phyloP scores from a whole-genome alignment of 2,113 vertebrate genomes.

The Chloropsis cyanopogon region DNA sequence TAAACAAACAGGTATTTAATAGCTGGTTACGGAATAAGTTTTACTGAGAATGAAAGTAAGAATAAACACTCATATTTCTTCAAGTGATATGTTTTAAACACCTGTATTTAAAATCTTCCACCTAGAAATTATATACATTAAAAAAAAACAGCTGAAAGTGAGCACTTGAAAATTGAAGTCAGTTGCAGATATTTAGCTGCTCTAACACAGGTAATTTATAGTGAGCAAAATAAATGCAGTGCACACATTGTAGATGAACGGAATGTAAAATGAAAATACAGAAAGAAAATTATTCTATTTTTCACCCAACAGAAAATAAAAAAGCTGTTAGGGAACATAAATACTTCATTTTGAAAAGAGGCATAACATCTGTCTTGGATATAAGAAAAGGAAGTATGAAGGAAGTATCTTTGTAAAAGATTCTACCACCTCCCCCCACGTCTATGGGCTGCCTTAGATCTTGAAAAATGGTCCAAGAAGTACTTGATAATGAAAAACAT shows the following conservation, averaged over 20 bases:
- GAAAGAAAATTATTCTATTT: not conserved
- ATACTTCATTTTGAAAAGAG: not conserved
- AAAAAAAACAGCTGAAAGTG: not conserved
- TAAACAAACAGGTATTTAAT: not conserved
- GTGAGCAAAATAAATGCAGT: not conserved
- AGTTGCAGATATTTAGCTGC: not conserved
- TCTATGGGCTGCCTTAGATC: not conserved
- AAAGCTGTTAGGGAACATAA: not conserved
- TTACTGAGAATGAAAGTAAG: not conserved
- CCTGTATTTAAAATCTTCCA: not conserved
- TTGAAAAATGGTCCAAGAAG: not conserved
- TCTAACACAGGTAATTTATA: not conserved
- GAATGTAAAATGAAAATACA: not conserved
- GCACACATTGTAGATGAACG: not conserved
- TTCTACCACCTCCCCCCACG: not conserved
- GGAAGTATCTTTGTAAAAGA: not conserved
- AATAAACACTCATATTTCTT: not conserved
- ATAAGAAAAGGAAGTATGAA: not conserved
- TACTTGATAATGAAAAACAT: not conserved
- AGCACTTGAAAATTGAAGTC: not conserved
- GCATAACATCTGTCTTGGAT: not conserved
- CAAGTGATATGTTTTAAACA: not conserved
- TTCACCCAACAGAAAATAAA: not conserved
- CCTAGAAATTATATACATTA: not conserved
- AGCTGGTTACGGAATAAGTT: not conserved